Evolutionary conservation across 2,888 invertebrate species (phyloP).

Genomic region (Tholera decimalis): DNA sequence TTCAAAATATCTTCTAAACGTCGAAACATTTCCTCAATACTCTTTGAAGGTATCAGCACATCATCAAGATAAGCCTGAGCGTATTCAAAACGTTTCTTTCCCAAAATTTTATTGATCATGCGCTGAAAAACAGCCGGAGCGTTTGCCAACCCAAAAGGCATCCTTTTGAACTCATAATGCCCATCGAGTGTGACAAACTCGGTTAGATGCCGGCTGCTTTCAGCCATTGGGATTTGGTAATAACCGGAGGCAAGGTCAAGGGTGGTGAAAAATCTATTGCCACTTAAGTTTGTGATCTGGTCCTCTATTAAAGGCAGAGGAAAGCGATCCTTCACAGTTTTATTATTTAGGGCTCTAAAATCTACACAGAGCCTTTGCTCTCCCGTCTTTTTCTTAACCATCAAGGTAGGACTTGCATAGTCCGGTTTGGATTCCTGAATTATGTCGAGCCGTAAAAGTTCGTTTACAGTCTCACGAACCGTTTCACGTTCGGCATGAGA

Average conservation of each 20-base stretch:
- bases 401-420: not conserved
- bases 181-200: too few species aligned
- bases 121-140: too few species aligned
- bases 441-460: not conserved
- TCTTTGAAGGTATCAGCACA: slow-evolving; percentile 7
- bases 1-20: not conserved
- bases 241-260: not conserved
- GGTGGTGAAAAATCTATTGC: not conserved
- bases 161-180: too few species aligned
- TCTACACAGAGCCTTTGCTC: not conserved
- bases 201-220: not conserved
- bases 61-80: not conserved
- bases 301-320: not conserved
- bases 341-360: not conserved
- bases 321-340: not conserved
- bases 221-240: not conserved
- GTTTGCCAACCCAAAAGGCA: not conserved
- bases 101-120: not conserved
- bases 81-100: not conserved
- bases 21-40: not conserved
- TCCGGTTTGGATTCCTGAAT: not conserved
- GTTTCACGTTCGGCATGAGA: not conserved
- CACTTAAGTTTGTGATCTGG: not conserved
- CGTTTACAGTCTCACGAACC: not conserved
- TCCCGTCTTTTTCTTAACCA: not conserved